Evolutionary conservation across 2,888 invertebrate genomes (phyloP).

Genomic region (Netelia melanura): DNA sequence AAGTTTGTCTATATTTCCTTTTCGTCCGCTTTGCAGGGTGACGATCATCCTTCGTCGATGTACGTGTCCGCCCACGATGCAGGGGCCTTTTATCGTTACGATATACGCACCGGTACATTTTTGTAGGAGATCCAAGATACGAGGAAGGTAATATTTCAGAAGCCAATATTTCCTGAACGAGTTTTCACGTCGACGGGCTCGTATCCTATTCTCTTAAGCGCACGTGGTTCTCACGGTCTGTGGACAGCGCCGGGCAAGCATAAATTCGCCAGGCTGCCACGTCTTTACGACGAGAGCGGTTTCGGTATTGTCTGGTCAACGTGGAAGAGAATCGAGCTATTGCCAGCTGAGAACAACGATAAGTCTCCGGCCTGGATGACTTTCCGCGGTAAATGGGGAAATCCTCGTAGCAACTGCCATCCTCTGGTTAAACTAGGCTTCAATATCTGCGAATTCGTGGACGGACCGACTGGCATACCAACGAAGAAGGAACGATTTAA

Average conservation of each 20-base stretch:
- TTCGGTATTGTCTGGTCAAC: slow-evolving; percentile 89
- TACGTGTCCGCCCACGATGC: slow-evolving; percentile 89
- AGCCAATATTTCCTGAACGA: slow-evolving; percentile 87
- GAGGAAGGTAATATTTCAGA: slow-evolving; percentile 87
- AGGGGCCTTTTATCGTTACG: slow-evolving; percentile 88
- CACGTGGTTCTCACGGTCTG: slow-evolving; percentile 89
- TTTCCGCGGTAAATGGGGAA: slow-evolving; percentile 89
- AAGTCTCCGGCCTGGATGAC: slow-evolving; percentile 87
- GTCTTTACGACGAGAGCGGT: slow-evolving; percentile 88
- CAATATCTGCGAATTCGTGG: slow-evolving; percentile 88
- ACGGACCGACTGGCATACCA: slow-evolving; percentile 89
- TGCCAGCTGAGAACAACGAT: slow-evolving; percentile 78
- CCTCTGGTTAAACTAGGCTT: slow-evolving; percentile 87
- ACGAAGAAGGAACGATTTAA: slow-evolving; percentile 84
- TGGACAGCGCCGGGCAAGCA: slow-evolving; percentile 90
- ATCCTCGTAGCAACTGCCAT: slow-evolving; percentile 88
- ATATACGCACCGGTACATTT: slow-evolving; percentile 86
- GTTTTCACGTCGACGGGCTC: slow-evolving; percentile 85
- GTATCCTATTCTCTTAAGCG: slow-evolving; percentile 89
- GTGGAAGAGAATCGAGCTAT: slow-evolving; percentile 87
- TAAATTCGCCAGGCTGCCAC: slow-evolving; percentile 87
- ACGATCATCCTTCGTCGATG: slow-evolving; percentile 86
- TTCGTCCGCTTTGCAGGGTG: slow-evolving; percentile 77
- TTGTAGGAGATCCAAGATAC: slow-evolving; percentile 87
- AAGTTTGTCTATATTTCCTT: background rate